Conservation (phyloP, 2,113 vertebrate genomes). For the Nothocercus nigrocapillus region DNA sequence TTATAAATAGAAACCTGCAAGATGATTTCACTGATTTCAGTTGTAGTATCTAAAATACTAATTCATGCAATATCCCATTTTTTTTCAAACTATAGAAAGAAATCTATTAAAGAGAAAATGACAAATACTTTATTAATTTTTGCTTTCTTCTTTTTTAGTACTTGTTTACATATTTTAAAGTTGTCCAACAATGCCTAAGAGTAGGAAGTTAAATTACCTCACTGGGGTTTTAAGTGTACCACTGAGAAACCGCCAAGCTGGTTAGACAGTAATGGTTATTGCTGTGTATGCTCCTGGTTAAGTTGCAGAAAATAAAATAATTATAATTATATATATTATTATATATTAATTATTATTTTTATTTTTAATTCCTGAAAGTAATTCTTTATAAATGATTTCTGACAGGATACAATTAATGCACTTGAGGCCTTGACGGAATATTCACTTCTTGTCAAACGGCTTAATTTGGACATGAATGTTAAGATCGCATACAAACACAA, state of each 20-base stretch:
- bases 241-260: background rate
- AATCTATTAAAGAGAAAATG: background rate
- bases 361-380: background rate
- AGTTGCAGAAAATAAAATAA: background rate
- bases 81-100: no score
- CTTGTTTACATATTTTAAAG: background rate
- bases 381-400: background rate
- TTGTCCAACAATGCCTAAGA: background rate
- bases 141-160: background rate
- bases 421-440: constrained; percentile 89
- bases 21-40: background rate
- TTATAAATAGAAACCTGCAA: background rate
- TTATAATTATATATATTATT: no score
- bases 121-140: background rate
- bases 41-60: background rate
- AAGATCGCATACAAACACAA: constrained; percentile 77
- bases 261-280: background rate
- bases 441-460: constrained; percentile 65
- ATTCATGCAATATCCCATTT: background rate
- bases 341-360: background rate
- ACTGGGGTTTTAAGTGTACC: background rate
- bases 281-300: background rate
- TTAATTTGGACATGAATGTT: constrained; percentile 83
- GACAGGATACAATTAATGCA: constrained; percentile 87
- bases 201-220: background rate